These are phyloP conservation scores for Bolborhynchus lineola DNA, from an alignment of 2,113 vertebrate species.

Conservation along the genomic window DNA sequence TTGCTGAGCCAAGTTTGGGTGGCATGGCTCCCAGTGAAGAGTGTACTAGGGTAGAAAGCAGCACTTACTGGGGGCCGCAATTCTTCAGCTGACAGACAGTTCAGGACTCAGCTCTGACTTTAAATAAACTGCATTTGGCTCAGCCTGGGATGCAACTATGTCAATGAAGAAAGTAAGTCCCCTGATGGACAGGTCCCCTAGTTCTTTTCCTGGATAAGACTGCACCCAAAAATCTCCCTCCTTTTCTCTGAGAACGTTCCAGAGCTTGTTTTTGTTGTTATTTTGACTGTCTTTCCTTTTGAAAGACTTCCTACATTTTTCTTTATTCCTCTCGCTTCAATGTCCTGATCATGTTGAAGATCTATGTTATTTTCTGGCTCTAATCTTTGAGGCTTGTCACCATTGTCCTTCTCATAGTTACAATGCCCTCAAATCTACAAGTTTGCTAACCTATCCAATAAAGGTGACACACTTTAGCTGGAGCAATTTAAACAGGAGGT, in stretches of 20 bases:
- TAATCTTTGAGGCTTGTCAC: neutral
- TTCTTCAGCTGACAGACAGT: neutral
- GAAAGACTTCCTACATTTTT: neutral
- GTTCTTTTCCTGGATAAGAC: neutral
- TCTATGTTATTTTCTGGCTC: neutral
- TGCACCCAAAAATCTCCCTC: neutral
- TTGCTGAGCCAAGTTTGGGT: neutral
- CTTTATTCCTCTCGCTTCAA: neutral
- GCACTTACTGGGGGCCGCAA: neutral
- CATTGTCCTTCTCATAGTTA: neutral
- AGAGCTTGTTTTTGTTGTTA: neutral
- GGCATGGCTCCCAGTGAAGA: slow-evolving; percentile 22
- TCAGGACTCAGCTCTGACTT: neutral
- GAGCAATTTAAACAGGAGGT: neutral
- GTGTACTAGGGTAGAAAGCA: neutral
- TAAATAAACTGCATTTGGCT: neutral
- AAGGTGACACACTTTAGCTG: neutral
- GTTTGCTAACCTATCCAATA: neutral
- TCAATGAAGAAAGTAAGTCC: neutral
- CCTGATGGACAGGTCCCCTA: neutral
- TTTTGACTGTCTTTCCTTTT: neutral
- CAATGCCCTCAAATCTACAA: neutral
- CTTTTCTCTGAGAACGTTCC: fast-evolving
- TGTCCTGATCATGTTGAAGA: neutral
- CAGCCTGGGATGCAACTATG: neutral